Percentiles rank a stretch among this genome's conserved stretches.
Evolutionary conservation across 2,797 vertebrate species (phyloP).

Genomic region (Pelodytes ibericus): DNA sequence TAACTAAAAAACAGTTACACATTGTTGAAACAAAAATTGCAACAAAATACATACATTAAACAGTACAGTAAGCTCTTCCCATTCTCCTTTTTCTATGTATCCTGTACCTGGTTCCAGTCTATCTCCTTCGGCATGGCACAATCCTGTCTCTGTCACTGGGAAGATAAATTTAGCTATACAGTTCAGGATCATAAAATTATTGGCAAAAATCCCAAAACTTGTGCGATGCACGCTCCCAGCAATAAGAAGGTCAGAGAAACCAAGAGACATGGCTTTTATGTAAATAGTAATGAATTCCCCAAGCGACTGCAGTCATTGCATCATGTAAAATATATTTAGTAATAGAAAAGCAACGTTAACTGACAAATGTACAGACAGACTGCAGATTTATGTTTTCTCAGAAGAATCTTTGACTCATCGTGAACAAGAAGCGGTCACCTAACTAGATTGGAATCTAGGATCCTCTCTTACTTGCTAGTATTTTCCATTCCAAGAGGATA

Average conservation of each 20-base stretch:
- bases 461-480: background rate
- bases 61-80: too few relatives aligned
- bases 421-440: constrained; percentile 6
- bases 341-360: constrained; percentile 1
- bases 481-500: background rate
- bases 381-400: constrained; percentile 42
- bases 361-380: constrained; percentile 9
- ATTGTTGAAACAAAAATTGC: too few relatives aligned
- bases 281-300: background rate
- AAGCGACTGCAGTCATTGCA: background rate
- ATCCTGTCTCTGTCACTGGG: too few relatives aligned
- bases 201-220: background rate
- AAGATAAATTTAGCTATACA: too few relatives aligned
- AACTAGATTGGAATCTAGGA: constrained; percentile 13
- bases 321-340: background rate
- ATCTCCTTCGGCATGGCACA: too few relatives aligned
- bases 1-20: too few relatives aligned
- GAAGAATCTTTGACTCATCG: constrained; percentile 34
- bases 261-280: background rate
- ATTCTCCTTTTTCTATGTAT: too few relatives aligned
- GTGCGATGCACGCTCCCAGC: too few relatives aligned
- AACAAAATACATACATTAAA: too few relatives aligned
- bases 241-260: background rate
- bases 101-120: too few relatives aligned
- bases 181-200: background rate